These are phyloP conservation scores for Stichopus chloronotus DNA, from an alignment of 35 echinoderm and acorn worm species.

Conservation along the genomic window DNA sequence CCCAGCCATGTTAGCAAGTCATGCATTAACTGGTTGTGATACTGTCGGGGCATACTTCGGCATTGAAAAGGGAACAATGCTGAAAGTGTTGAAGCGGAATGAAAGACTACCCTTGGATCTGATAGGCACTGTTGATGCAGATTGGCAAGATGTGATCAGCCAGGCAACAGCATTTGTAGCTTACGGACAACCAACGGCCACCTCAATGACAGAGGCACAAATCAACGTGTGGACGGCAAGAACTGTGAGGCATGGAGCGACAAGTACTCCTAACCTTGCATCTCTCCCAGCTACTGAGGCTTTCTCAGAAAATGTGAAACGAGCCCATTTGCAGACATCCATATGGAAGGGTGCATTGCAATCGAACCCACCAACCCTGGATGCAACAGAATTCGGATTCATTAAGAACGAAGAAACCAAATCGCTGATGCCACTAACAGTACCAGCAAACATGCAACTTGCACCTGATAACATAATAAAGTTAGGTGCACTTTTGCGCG, in stretches of 20 bases:
- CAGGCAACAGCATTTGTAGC: slow-evolving; percentile 44
- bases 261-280: background rate
- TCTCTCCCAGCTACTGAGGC: slow-evolving; percentile 45
- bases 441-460: background rate
- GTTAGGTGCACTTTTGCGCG: background rate
- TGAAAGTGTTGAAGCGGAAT: background rate
- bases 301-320: slow-evolving; percentile 45
- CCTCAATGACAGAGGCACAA: slow-evolving; percentile 20
- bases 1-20: slow-evolving; percentile 10
- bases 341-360: background rate
- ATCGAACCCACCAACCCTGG: slow-evolving; percentile 30
- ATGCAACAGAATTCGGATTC: slow-evolving; percentile 43
- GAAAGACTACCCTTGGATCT: background rate
- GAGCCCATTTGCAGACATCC: slow-evolving; percentile 37
- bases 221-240: background rate
- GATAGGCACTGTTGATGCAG: background rate
- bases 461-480: background rate
- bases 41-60: slow-evolving; percentile 61
- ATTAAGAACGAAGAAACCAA: background rate
- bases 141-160: background rate
- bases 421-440: background rate
- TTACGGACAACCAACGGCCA: background rate
- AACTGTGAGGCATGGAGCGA: background rate
- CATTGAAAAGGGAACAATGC: slow-evolving; percentile 42
- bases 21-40: slow-evolving; percentile 66